Percentiles rank a stretch among this genome's conserved stretches.
These are phyloP conservation scores for Aepyceros melampus DNA, from an alignment of 2,113 vertebrate genomes.

Conservation along the genomic window DNA sequence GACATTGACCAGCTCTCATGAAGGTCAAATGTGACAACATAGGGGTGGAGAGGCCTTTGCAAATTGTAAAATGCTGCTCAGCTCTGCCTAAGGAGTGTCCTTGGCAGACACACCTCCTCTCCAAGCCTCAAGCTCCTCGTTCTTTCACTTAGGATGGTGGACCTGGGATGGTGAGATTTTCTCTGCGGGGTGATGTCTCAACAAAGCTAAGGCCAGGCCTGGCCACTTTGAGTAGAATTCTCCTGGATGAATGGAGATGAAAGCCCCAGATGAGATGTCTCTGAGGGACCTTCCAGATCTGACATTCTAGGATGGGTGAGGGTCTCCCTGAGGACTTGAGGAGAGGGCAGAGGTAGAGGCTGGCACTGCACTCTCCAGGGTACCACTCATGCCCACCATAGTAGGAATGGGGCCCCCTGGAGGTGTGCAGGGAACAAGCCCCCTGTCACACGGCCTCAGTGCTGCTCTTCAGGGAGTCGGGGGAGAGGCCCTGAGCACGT, in stretches of 20 bases:
- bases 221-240: background rate
- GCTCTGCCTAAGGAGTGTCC: background rate
- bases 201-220: background rate
- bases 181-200: background rate
- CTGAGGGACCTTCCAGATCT: background rate
- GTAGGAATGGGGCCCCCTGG: fast-evolving
- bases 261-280: background rate
- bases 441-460: fast-evolving
- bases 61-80: fast-evolving
- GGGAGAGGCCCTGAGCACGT: background rate
- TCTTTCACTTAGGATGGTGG: fast-evolving
- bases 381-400: fast-evolving
- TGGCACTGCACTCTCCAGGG: background rate
- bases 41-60: background rate
- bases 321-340: background rate
- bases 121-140: background rate
- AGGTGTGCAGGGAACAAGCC: background rate
- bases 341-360: too few relatives aligned
- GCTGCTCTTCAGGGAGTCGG: background rate
- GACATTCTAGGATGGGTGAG: background rate
- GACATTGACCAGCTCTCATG: background rate
- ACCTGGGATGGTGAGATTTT: background rate
- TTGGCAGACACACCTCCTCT: background rate
- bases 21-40: background rate
- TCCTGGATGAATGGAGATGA: too few relatives aligned